Conservation (phyloP, 1,140 invertebrate genomes). For the Archivesica marissinica region DNA sequence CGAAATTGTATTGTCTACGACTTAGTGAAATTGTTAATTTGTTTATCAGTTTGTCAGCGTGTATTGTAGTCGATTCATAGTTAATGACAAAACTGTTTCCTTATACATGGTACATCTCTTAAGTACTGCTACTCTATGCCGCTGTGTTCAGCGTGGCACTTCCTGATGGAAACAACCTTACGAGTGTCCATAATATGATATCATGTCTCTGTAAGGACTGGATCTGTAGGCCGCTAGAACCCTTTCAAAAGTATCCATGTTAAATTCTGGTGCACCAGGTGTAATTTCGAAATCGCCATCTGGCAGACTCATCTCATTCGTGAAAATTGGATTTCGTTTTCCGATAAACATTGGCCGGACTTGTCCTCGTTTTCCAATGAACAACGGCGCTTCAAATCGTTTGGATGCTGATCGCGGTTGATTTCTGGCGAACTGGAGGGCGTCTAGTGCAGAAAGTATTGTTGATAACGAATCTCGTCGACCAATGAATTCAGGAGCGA, state of each 20-base stretch:
- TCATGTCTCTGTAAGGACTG: constrained; percentile 5
- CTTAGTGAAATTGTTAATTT: no score
- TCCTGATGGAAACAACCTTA: no score
- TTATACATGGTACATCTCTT: no score
- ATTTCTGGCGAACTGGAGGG: constrained; percentile 25
- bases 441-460: constrained; percentile 51
- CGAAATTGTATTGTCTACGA: no score
- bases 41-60: no score
- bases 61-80: no score
- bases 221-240: neutral
- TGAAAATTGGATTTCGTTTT: constrained; percentile 2
- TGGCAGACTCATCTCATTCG: neutral
- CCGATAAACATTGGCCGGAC: constrained; percentile 31
- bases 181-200: no score
- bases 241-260: constrained; percentile 8
- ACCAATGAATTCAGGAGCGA: constrained; percentile 46
- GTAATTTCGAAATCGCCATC: neutral
- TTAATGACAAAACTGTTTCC: no score
- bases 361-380: constrained; percentile 57
- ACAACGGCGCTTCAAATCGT: constrained; percentile 50
- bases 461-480: constrained; percentile 49
- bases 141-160: no score
- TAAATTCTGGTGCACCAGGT: neutral
- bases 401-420: constrained; percentile 34
- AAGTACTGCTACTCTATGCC: no score